Conservation (phyloP, 2,888 invertebrate genomes). For the Tyria jacobaeae region DNA sequence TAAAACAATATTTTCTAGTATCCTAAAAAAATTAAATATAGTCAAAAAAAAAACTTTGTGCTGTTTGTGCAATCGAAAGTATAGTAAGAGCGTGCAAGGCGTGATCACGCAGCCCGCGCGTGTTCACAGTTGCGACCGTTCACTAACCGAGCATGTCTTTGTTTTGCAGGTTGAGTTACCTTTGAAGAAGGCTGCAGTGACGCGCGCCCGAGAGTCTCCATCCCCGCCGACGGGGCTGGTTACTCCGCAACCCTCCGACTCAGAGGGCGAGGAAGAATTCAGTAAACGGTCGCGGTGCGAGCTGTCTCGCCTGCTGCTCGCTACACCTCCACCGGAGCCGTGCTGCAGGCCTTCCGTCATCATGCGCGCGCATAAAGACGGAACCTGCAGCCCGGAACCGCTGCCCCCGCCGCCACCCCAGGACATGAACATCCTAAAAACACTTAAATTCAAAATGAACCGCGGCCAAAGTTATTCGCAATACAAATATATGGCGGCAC, state of each 20-base stretch:
- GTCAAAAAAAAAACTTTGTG: slow-evolving; percentile 35
- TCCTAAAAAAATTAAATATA: slow-evolving; percentile 21
- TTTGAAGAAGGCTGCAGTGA: slow-evolving; percentile 75
- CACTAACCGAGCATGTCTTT: slow-evolving; percentile 77
- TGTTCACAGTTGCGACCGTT: slow-evolving; percentile 72
- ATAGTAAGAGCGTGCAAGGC: slow-evolving; percentile 61
- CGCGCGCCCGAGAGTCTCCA: slow-evolving; percentile 69
- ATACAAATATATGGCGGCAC: slow-evolving; percentile 85
- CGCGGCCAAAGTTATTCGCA: slow-evolving; percentile 88
- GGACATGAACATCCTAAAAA: slow-evolving; percentile 88
- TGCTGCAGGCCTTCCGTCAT: slow-evolving; percentile 90
- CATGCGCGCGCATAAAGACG: slow-evolving; percentile 94
- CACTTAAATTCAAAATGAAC: slow-evolving; percentile 91
- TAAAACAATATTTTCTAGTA: slow-evolving; percentile 14
- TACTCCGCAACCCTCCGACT: slow-evolving; percentile 95
- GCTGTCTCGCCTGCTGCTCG: slow-evolving; percentile 83
- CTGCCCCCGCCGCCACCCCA: slow-evolving; percentile 68
- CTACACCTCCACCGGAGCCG: slow-evolving; percentile 86
- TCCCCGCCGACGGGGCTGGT: slow-evolving; percentile 79
- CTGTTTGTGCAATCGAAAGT: slow-evolving; percentile 79
- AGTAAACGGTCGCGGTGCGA: slow-evolving; percentile 81
- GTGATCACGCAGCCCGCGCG: slow-evolving; percentile 80
- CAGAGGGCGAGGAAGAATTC: slow-evolving; percentile 90
- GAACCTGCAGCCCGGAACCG: slow-evolving; percentile 88
- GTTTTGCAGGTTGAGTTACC: slow-evolving; percentile 80